Conservation (phyloP, 2,113 vertebrate genomes). For the Datnioides undecimradiatus region DNA sequence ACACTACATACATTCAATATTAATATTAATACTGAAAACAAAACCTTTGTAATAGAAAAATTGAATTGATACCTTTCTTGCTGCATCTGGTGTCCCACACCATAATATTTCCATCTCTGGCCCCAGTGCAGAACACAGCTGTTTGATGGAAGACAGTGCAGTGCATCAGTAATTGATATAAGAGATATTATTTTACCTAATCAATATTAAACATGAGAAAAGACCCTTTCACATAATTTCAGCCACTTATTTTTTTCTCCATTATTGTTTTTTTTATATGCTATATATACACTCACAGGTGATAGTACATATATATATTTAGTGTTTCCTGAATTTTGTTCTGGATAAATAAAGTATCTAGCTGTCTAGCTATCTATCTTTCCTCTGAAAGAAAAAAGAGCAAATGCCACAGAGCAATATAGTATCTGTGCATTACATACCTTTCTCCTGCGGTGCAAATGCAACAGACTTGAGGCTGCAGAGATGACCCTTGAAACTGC, state of each 20-base stretch:
- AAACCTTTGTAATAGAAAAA: not conserved
- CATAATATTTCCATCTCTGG: constrained; percentile 98
- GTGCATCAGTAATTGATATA: not conserved
- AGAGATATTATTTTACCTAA: too few species aligned
- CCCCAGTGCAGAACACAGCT: constrained; percentile 97
- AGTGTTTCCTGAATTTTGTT: too few species aligned
- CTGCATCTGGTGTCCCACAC: constrained; percentile 97
- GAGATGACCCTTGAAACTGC: constrained; percentile 94
- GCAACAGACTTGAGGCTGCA: constrained; percentile 97
- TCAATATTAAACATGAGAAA: too few species aligned
- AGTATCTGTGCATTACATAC: constrained; percentile 73
- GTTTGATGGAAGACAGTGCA: constrained; percentile 13
- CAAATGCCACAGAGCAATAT: not conserved
- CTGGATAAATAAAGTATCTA: too few species aligned
- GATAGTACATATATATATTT: too few species aligned
- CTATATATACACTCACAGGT: too few species aligned
- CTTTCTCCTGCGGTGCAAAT: constrained; percentile 92
- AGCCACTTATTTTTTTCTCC: too few species aligned
- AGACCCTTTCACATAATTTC: too few species aligned
- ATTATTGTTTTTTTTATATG: too few species aligned
- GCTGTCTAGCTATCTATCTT: too few species aligned
- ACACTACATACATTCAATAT: too few species aligned
- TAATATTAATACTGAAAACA: not conserved
- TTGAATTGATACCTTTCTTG: constrained; percentile 91
- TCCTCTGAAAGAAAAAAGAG: not conserved